A percentile compares a stretch with the other conserved stretches of the same genome.
These are phyloP conservation scores for Myotis findleyi DNA, from an alignment of 2,797 vertebrate species.

Conservation along the genomic window DNA sequence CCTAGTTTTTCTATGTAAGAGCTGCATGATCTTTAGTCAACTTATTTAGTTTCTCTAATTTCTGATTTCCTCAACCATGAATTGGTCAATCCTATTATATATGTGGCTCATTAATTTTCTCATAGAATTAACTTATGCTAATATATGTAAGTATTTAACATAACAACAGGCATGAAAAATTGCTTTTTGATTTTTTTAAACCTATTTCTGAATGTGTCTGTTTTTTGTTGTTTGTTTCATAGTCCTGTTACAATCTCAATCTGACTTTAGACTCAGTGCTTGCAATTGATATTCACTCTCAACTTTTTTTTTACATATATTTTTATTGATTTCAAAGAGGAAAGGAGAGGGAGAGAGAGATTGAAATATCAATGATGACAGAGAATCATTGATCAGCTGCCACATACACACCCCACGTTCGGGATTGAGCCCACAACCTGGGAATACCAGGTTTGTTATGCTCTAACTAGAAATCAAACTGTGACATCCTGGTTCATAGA, in stretches of 20 bases:
- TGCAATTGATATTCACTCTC: background rate
- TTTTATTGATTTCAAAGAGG: too few relatives aligned
- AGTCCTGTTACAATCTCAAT: background rate
- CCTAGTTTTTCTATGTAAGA: background rate
- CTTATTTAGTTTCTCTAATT: background rate
- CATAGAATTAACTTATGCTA: background rate
- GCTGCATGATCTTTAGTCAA: background rate
- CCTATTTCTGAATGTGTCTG: background rate
- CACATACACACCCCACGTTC: too few relatives aligned
- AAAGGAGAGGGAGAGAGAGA: too few relatives aligned
- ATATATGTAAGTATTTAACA: background rate
- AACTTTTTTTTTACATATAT: background rate
- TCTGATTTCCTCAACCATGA: background rate
- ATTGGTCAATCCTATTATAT: background rate
- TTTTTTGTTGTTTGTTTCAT: background rate
- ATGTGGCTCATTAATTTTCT: background rate
- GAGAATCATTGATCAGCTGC: too few relatives aligned
- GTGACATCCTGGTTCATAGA: too few relatives aligned
- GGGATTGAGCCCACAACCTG: too few relatives aligned
- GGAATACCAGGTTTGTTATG: too few relatives aligned
- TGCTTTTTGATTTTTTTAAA: constrained; percentile 3
- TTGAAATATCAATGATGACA: too few relatives aligned
- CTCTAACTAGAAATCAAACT: too few relatives aligned
- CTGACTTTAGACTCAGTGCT: background rate
- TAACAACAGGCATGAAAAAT: background rate